Conservation (phyloP, 2,888 invertebrate species). For the Heteromyza rotundicornis region DNA sequence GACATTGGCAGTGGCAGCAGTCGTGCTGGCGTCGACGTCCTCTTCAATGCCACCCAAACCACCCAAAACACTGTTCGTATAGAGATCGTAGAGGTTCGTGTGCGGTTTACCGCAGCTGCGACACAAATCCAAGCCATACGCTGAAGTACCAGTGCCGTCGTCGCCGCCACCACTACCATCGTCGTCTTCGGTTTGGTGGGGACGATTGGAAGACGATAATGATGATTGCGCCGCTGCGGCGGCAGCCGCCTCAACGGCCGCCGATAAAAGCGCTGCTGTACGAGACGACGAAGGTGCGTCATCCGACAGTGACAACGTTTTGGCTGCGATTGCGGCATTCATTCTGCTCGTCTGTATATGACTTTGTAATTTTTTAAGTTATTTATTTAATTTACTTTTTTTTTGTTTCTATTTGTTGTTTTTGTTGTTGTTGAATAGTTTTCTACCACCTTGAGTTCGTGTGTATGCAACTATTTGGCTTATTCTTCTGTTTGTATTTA, state of each 20-base stretch:
- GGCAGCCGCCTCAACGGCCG: neutral
- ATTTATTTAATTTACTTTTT: neutral
- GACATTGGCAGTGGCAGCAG: neutral
- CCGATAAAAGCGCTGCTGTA: neutral
- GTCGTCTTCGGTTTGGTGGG: too few species aligned
- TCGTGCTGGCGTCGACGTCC: neutral
- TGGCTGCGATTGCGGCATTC: neutral
- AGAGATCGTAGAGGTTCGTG: slow-evolving; percentile 38
- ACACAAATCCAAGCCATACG: slow-evolving; percentile 35
- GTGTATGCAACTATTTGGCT: too few species aligned
- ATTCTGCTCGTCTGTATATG: neutral
- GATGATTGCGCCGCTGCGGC: too few species aligned
- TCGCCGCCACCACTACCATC: neutral
- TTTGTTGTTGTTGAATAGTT: too few species aligned
- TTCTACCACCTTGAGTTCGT: too few species aligned
- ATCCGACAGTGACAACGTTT: neutral
- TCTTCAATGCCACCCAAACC: neutral
- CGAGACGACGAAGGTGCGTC: neutral
- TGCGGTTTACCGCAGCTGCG: slow-evolving; percentile 41
- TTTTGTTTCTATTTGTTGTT: too few species aligned
- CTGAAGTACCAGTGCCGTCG: slow-evolving; percentile 22
- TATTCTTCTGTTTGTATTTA: too few species aligned
- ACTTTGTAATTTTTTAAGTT: neutral
- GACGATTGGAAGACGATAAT: too few species aligned
- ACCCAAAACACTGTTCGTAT: slow-evolving; percentile 10